Evolutionary conservation across 2,888 invertebrate species (phyloP), one percentile per base, ranked within the genome.

Genomic region (Mesochorus sp.): DNA sequence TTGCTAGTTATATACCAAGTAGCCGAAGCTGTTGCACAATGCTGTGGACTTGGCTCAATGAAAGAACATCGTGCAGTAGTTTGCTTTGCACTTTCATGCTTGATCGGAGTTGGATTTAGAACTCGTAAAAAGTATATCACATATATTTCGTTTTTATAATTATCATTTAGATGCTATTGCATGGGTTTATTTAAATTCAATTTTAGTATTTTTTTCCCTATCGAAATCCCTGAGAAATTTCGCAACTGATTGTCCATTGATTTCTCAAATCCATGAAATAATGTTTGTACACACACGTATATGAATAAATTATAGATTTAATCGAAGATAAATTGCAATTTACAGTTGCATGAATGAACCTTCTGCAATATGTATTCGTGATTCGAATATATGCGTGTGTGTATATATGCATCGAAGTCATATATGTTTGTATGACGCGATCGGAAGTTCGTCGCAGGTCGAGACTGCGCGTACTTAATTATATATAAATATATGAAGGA

Each of bases 361-460:
- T 10, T 28, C 19, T 19, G 28, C n/a, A n/a, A n/a, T n/a, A n/a
- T n/a, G n/a, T n/a, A 21, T 26, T 14, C 42, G 53, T 42, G 67
- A 55, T 12, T 57, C 42, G 55, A 55, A 68, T 68, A 47, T 21
- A 8, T 1, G n/a, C n/a, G n/a, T n/a, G n/a, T n/a, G n/a, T n/a
- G n/a, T n/a, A n/a, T n/a, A n/a, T n/a, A 31, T 62, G 2, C 3
- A 62, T 39, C 59, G 57, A 57, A 42, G 26, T n/a, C n/a, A n/a
- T n/a, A n/a, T n/a, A 10, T 28, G n/a, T 44, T 4, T 24, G 12
- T 26, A 14, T 57, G 66, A 53, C 31, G 19, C 49, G 26, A 66
- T 78, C 74, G 74, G 74, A 78, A 64, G 61, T 74, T 74, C 49
- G 57, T 17, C 64, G 3, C 12, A 44, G 39, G 49, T 68, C 39